These are phyloP conservation scores for Tetragonisca angustula DNA, from an alignment of 2,888 invertebrate genomes.

Conservation along the genomic window DNA sequence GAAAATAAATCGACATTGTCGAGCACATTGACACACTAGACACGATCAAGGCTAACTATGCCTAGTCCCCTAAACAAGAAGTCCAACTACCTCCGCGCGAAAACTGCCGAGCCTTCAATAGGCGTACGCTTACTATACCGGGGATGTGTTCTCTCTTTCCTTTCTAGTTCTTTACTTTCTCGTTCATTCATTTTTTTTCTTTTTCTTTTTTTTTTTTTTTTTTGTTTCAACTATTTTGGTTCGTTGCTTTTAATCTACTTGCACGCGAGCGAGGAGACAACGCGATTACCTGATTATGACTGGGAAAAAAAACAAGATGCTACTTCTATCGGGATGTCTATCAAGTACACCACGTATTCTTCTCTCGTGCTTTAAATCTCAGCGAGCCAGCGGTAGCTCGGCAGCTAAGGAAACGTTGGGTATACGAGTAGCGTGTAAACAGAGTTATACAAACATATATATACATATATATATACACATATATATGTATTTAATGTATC, in stretches of 20 bases:
- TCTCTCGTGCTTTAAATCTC: constrained; percentile 40
- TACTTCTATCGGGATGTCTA: constrained; percentile 30
- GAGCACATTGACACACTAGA: constrained; percentile 73
- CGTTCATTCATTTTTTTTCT: constrained; percentile 14
- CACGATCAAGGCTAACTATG: constrained; percentile 70
- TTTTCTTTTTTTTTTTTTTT: neutral
- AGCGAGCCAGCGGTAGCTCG: constrained; percentile 69
- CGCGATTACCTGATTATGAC: neutral
- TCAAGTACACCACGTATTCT: constrained; percentile 3
- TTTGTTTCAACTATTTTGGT: neutral
- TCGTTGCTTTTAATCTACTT: constrained; percentile 11
- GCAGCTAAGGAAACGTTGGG: constrained; percentile 67
- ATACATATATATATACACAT: neutral
- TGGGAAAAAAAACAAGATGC: constrained; percentile 15
- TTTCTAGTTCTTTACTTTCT: constrained; percentile 39
- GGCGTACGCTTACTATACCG: constrained; percentile 42
- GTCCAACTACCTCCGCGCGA: constrained; percentile 66
- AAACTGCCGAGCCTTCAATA: constrained; percentile 71
- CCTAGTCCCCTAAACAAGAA: constrained; percentile 67
- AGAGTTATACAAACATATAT: constrained; percentile 40
- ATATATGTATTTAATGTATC: constrained; percentile 46
- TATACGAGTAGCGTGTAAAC: constrained; percentile 61
- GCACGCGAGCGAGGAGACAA: constrained; percentile 37
- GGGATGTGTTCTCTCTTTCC: constrained; percentile 49
- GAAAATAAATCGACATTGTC: constrained; percentile 66